These are phyloP conservation scores for Brachyrhaphis roseni DNA, from an alignment of 2,797 vertebrate genomes.

Conservation along the genomic window DNA sequence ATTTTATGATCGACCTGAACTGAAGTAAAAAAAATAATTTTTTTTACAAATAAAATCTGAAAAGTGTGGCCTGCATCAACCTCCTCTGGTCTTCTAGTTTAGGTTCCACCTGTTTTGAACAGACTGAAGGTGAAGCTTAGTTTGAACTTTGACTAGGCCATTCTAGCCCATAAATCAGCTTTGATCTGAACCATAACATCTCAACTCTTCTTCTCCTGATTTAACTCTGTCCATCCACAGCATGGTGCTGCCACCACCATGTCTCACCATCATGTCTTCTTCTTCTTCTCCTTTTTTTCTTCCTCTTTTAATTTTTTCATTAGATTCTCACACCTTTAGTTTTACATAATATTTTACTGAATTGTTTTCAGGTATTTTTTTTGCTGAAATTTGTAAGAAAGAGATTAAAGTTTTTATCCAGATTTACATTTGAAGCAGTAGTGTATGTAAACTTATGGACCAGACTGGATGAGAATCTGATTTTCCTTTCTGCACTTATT, in stretches of 20 bases:
- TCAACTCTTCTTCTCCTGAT: background rate
- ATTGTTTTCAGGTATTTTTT: background rate
- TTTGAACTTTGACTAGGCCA: background rate
- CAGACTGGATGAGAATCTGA: too few relatives aligned
- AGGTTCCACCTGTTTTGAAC: background rate
- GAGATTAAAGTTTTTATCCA: too few relatives aligned
- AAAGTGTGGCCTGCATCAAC: background rate
- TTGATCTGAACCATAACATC: background rate
- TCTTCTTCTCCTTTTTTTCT: too few relatives aligned
- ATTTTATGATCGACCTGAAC: background rate
- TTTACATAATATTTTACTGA: background rate
- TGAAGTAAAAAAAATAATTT: background rate
- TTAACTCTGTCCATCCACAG: background rate
- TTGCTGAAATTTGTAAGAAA: background rate
- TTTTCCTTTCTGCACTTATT: too few relatives aligned
- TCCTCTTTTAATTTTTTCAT: too few relatives aligned
- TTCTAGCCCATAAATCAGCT: background rate
- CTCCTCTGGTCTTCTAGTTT: too few relatives aligned
- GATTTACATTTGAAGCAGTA: background rate
- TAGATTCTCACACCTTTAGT: background rate
- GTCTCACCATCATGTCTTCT: background rate
- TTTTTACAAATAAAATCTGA: background rate
- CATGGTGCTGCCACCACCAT: background rate
- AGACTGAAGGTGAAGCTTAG: background rate
- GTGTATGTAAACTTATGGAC: too few relatives aligned